These are phyloP conservation scores for Pygoscelis antarcticus DNA, from an alignment of 2,113 vertebrate species.

Conservation along the genomic window DNA sequence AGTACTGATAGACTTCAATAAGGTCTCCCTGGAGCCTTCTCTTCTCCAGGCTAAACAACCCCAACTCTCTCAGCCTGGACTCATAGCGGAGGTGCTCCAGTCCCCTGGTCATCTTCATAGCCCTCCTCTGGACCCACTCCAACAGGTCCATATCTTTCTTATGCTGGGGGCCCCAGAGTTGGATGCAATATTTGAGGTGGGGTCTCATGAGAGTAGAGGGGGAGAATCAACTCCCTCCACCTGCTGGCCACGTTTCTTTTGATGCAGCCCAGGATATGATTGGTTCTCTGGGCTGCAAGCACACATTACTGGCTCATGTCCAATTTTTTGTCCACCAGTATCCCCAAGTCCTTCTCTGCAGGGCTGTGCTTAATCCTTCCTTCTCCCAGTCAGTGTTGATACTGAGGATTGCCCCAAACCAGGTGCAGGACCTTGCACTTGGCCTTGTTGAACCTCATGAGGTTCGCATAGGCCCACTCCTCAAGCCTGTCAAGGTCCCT, in stretches of 20 bases:
- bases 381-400: neutral
- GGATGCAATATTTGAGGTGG: neutral
- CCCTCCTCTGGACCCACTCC: too few species aligned
- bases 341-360: neutral
- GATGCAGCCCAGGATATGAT: neutral
- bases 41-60: neutral
- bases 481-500: neutral
- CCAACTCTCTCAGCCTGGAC: neutral
- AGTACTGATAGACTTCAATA: too few species aligned
- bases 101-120: neutral
- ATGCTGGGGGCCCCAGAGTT: neutral
- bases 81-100: neutral
- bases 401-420: rapidly evolving
- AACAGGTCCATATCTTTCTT: neutral
- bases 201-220: neutral
- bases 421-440: neutral
- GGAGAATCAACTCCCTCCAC: neutral
- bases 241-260: neutral
- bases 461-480: rapidly evolving
- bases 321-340: neutral
- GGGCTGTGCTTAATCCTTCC: neutral
- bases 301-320: neutral
- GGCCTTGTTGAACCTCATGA: neutral
- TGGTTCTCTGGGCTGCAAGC: neutral
- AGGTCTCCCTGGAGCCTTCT: neutral